Evolutionary conservation across 2,113 vertebrate species (phyloP).

Genomic region (Arothron firmamentum): DNA sequence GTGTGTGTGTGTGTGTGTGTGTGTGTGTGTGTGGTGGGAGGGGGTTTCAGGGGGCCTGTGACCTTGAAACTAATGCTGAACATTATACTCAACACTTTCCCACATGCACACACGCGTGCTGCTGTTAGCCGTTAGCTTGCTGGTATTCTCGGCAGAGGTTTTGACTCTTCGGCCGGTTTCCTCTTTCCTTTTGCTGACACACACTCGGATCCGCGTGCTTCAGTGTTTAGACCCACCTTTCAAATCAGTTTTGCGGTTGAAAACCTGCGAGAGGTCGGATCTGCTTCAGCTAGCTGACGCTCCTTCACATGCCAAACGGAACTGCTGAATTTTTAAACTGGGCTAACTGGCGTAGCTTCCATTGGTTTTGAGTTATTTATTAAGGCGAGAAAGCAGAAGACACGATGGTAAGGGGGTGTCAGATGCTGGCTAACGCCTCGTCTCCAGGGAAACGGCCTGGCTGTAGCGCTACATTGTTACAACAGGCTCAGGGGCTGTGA

Average conservation of each 20-base stretch:
- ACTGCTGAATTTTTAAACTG: no score
- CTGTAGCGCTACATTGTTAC: slow-evolving; percentile 43
- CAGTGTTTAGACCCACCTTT: not conserved
- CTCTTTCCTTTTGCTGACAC: slow-evolving; percentile 29
- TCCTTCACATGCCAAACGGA: no score
- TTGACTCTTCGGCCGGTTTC: slow-evolving; percentile 33
- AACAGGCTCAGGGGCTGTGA: slow-evolving; percentile 47
- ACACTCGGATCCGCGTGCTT: slow-evolving; percentile 8
- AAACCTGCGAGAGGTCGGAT: not conserved
- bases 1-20: slow-evolving; percentile 27
- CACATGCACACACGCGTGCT: slow-evolving; percentile 46
- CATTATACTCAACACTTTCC: slow-evolving; percentile 72
- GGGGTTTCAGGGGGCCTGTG: slow-evolving; percentile 66
- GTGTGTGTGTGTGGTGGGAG: slow-evolving; percentile 37
- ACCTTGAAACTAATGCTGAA: slow-evolving; percentile 83
- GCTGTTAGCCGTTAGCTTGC: slow-evolving; percentile 20
- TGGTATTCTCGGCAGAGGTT: slow-evolving; percentile 46
- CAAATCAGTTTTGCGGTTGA: not conserved
- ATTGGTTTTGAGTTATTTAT: no score
- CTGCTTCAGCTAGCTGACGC: not conserved
- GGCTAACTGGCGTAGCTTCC: no score
- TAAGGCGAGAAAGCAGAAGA: no score
- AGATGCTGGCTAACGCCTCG: not conserved
- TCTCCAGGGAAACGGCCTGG: slow-evolving; percentile 5
- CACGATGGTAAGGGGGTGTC: not conserved